Evolutionary conservation across 2,113 vertebrate species (phyloP), one percentile per base, ranked within the genome.

Genomic region (Kobus ellipsiprymnus): DNA sequence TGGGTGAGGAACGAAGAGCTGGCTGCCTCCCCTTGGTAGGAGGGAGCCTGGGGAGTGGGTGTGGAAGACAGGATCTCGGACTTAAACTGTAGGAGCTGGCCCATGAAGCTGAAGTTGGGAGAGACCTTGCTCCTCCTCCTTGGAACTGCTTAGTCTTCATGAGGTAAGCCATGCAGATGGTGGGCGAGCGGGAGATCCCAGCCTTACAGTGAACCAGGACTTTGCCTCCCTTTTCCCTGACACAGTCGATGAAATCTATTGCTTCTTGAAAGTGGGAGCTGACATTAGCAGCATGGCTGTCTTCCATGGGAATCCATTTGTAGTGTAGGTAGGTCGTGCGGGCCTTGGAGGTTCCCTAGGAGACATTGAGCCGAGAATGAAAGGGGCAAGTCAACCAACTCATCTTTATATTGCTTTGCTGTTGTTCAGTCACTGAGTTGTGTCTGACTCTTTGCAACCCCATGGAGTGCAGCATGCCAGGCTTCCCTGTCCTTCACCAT

Each of bases 91-190:
- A 99, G 99, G 98, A 99, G 98, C 98, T 99, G 99, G 97, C 99
- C 99, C 99, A 99, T 99, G 98, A 99, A 99, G 95, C 99, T 99
- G 52, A 99, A 99, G 98, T 99, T 99, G 57, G 99, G 99, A 0
- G 99, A 99, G 98, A 99, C 96, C 92, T 99, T 98, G n/a, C 99
- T 99, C 57, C 99, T 99, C 36, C 99, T 99, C 99, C 50, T 99
- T 99, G 99, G 92, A 99, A 98, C 97, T 98, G 98, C 98, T 99
- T 99, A 0, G 99, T 99, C 97, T 99, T 99, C 99, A 99, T 99
- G 98, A 99, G 99, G 98, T 99, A 99, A 1, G 99, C 99, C 99
- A 99, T 99, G 98, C 99, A 99, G 99, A 99, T 99, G 97, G 99
- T 99, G 62, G 99, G 99, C 0, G 99, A 99, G 50, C 99, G 99